These are phyloP conservation scores for Siniperca scherzeri DNA, from an alignment of 2,797 vertebrate genomes.

Conservation along the genomic window DNA sequence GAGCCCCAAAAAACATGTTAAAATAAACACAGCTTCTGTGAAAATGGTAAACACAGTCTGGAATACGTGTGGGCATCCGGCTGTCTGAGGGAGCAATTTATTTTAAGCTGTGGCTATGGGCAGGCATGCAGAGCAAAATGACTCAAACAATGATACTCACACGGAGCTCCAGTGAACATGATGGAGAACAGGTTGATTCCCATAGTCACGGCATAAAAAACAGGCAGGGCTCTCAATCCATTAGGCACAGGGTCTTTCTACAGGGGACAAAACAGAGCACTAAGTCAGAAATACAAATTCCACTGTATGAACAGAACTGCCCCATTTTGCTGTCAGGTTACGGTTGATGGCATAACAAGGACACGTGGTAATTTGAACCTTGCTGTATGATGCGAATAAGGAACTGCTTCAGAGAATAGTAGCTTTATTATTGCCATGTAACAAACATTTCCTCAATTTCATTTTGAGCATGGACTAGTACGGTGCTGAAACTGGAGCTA, in stretches of 20 bases:
- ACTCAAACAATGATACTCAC: conserved; percentile 89
- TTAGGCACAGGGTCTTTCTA: conserved; percentile 96
- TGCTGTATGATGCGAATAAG: neutral
- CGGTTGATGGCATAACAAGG: conserved; percentile 18
- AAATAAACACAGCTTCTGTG: conserved; percentile 80
- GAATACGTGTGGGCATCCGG: conserved; percentile 76
- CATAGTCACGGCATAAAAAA: conserved; percentile 96
- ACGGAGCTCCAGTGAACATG: conserved; percentile 92
- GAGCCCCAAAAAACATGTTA: conserved; percentile 79
- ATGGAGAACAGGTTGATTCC: conserved; percentile 98
- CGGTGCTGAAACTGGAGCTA: conserved; percentile 12
- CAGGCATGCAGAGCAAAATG: conserved; percentile 75
- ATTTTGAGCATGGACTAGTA: neutral
- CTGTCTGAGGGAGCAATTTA: conserved; percentile 80
- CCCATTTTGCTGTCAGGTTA: conserved; percentile 38
- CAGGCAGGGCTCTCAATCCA: conserved; percentile 92
- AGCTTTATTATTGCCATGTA: neutral
- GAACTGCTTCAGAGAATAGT: conserved; percentile 17
- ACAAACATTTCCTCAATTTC: conserved; percentile 37
- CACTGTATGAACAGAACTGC: neutral
- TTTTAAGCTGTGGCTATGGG: conserved; percentile 77
- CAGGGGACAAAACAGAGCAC: conserved; percentile 45
- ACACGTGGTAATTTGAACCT: conserved; percentile 10
- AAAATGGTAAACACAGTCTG: conserved; percentile 81
- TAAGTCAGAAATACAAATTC: conserved; percentile 31